Evolutionary conservation across 2,888 invertebrate species (phyloP), one percentile per base, ranked within the genome.

Genomic region (Athalia cordata): DNA sequence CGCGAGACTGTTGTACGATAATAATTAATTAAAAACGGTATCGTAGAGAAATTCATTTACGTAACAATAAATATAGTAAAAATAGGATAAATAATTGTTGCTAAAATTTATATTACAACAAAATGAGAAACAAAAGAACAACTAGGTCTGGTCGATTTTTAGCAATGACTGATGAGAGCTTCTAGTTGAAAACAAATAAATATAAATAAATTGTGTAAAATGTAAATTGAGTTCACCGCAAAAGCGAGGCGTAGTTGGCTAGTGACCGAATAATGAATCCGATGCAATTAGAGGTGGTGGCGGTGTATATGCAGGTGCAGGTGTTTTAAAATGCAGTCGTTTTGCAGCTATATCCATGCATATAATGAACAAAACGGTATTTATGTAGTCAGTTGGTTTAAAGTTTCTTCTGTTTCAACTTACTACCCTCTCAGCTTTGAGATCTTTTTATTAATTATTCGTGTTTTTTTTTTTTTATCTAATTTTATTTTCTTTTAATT

Each of bases 201-300:
- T 57, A 45, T 65, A 65, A 72, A 15, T 57, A 57, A 47, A 59
- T 59, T 72, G 59, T 72, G 57, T 47, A 72, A 59, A 45, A 72
- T 72, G 72, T 59, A 72, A 72, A 72, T 70, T 70, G 70, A 29
- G 57, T n/a, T 47, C 57, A n/a, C 29, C 43, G 50, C 29, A n/a
- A 45, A 43, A 43, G 64, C 5, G 64, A 64, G 47, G n/a, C 47
- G 66, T 15, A 7, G 7, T 7, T 6, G 9, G 64, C n/a, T 5
- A 45, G 64, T 47, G 45, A 13, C 49, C 50, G 68, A 68, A 68
- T 68, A 29, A 68, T 68, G 43, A 68, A 68, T 52, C 52, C 68
- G 52, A 68, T 68, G 68, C 68, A 68, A 68, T 68, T 68, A 68
- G 52, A 68, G 76, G 76, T 45, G 15, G 52, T 50, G 76, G 76